Conservation (phyloP, 2,797 vertebrate genomes). For the Xenops minutus region DNA sequence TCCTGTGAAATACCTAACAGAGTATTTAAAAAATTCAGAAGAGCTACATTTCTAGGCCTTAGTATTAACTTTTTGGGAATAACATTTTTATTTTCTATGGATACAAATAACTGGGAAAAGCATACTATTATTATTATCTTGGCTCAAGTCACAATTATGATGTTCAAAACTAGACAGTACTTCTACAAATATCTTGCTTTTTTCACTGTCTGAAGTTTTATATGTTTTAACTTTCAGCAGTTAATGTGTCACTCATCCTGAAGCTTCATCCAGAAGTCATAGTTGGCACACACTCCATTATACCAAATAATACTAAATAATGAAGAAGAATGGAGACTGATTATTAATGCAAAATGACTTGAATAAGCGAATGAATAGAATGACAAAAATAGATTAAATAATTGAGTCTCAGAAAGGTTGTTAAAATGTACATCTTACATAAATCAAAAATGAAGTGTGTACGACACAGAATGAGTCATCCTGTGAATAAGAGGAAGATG, state of each 20-base stretch:
- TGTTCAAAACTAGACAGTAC: conserved; percentile 24
- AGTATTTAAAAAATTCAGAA: not conserved
- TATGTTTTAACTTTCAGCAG: conserved; percentile 62
- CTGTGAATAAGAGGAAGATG: conserved; percentile 63
- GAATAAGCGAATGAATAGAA: conserved; percentile 62
- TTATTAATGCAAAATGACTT: conserved; percentile 73
- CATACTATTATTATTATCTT: conserved; percentile 1
- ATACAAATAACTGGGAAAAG: not conserved
- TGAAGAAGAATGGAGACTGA: conserved; percentile 62
- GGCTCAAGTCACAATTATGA: not conserved
- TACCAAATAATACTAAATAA: conserved; percentile 71
- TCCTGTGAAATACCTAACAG: not conserved
- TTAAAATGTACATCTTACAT: conserved; percentile 66
- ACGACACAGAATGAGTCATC: conserved; percentile 70
- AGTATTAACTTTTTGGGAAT: not conserved
- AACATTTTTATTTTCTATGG: not conserved
- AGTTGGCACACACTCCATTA: conserved; percentile 65
- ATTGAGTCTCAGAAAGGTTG: conserved; percentile 70
- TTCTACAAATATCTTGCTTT: conserved; percentile 10
- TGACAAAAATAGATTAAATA: conserved; percentile 76
- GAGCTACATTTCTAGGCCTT: not conserved
- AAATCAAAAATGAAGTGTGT: conserved; percentile 75
- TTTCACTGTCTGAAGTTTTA: conserved; percentile 53
- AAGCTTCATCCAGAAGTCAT: conserved; percentile 42
- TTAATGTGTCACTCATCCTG: conserved; percentile 61